These are phyloP conservation scores for Smittia sp. DNA, from an alignment of 2,888 invertebrate species.

Conservation along the genomic window DNA sequence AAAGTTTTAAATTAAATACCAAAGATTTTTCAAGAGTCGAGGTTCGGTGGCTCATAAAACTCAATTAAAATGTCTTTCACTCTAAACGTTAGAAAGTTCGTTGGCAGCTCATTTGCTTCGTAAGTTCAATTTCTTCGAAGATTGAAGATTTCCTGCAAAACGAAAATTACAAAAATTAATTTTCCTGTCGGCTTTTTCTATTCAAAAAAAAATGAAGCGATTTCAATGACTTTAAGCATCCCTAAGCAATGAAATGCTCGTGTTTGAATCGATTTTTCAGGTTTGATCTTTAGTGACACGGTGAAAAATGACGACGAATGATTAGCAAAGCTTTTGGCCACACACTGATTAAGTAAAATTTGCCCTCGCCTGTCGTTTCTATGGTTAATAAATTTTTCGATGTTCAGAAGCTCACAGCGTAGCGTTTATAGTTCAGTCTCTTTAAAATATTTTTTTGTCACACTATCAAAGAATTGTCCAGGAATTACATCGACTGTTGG, in stretches of 20 bases:
- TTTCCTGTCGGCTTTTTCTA: background rate
- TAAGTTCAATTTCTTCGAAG: background rate
- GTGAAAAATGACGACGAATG: background rate
- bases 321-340: background rate
- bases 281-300: background rate
- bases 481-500: slow-evolving; percentile 19
- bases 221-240: background rate
- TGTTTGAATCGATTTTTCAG: background rate
- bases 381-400: background rate
- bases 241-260: background rate
- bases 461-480: slow-evolving; percentile 23
- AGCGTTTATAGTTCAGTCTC: slow-evolving; percentile 33
- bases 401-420: background rate
- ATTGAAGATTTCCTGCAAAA: slow-evolving; percentile 26
- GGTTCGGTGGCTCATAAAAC: no score
- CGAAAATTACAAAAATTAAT: background rate
- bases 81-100: no score
- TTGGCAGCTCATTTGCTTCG: no score
- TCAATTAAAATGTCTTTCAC: no score
- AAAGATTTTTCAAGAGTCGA: no score
- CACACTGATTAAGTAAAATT: slow-evolving; percentile 22
- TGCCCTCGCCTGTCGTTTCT: background rate
- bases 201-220: background rate
- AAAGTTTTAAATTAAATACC: no score
- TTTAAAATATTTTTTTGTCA: slow-evolving; percentile 29